Conservation (phyloP, 1,140 invertebrate genomes). For the Calycopis cecrops region DNA sequence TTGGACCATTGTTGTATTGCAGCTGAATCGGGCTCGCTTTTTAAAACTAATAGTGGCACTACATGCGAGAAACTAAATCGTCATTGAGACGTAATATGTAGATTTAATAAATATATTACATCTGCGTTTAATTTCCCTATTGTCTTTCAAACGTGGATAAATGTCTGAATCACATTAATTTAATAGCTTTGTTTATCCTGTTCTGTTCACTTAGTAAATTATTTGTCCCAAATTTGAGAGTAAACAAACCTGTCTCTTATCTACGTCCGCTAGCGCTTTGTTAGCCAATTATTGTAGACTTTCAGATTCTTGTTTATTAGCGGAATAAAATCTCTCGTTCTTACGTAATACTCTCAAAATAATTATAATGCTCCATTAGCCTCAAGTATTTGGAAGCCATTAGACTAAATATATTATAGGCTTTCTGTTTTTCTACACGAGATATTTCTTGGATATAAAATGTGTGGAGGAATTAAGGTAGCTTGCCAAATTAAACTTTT, state of each 20-base stretch:
- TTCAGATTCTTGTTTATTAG: slow-evolving; percentile 53
- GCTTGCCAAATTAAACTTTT: background rate
- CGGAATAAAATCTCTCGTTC: slow-evolving; percentile 54
- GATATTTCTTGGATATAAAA: slow-evolving; percentile 55
- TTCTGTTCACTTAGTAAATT: slow-evolving; percentile 4
- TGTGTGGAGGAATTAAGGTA: background rate
- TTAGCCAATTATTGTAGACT: slow-evolving; percentile 48
- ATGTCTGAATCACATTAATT: background rate
- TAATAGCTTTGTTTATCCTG: slow-evolving; percentile 1
- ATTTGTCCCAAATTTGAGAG: background rate
- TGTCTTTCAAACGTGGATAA: background rate
- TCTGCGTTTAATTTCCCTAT: slow-evolving; percentile 1
- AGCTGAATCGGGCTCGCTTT: too few species aligned
- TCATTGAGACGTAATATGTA: too few species aligned
- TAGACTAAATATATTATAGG: slow-evolving; percentile 54
- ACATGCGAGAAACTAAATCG: too few species aligned
- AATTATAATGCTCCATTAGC: slow-evolving; percentile 65
- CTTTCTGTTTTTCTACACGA: slow-evolving; percentile 49
- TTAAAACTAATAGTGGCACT: too few species aligned
- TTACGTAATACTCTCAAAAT: slow-evolving; percentile 55
- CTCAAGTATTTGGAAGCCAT: slow-evolving; percentile 67
- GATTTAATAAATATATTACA: too few species aligned
- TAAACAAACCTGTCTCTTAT: slow-evolving; percentile 51
- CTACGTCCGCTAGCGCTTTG: slow-evolving; percentile 52
- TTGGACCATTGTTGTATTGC: too few species aligned